phyloP scores from a whole-genome alignment of 2,797 vertebrate genomes.

The Sandelia bainsii region DNA sequence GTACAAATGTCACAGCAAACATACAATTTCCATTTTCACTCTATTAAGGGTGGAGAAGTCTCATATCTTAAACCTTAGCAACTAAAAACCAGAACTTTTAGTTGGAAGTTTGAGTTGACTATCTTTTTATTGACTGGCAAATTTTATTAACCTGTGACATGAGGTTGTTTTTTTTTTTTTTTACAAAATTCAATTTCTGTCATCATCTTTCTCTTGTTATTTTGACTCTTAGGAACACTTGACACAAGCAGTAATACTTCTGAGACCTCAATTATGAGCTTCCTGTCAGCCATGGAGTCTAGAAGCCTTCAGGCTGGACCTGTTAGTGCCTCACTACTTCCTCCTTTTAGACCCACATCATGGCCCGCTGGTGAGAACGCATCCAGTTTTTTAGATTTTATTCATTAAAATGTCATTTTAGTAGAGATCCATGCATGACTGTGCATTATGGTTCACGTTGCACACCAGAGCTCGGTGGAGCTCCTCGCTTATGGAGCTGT shows the following conservation, averaged over 20 bases:
- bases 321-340: constrained; percentile 93
- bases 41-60: neutral
- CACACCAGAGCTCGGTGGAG: too few relatives aligned
- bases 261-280: constrained; percentile 97
- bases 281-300: constrained; percentile 95
- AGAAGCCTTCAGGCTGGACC: constrained; percentile 93
- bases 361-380: constrained; percentile 91
- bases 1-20: neutral
- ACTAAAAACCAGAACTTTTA: neutral
- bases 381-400: neutral
- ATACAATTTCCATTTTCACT: neutral
- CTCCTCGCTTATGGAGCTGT: too few relatives aligned
- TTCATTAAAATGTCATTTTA: neutral
- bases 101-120: neutral
- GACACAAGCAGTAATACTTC: constrained; percentile 92
- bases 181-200: neutral
- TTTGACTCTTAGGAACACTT: constrained; percentile 85
- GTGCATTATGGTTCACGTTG: too few relatives aligned
- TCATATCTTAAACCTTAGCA: neutral
- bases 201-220: neutral
- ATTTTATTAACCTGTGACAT: neutral
- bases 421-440: too few relatives aligned
- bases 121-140: neutral
- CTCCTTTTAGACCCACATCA: constrained; percentile 93
- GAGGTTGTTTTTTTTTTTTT: neutral